Conservation (phyloP, 2,888 invertebrate genomes). For the Prostheceraeus crozeri region DNA sequence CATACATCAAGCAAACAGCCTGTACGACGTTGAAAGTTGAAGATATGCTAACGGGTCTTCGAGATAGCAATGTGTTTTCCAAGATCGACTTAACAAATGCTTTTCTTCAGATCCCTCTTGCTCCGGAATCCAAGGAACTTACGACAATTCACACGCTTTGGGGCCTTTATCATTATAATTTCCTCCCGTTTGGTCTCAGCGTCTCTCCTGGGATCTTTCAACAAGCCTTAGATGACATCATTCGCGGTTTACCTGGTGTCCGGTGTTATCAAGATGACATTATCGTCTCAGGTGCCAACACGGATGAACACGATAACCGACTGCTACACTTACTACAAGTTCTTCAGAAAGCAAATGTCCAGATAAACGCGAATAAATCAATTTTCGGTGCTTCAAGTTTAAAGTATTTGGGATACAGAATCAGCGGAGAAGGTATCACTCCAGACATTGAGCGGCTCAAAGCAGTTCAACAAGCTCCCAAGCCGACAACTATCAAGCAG, state of each 20-base stretch:
- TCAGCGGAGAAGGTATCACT: not conserved
- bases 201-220: not conserved
- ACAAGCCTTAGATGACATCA: not conserved
- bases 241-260: not conserved
- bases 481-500: not conserved
- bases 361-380: conserved; percentile 20
- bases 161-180: conserved; percentile 18
- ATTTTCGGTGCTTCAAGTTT: not conserved
- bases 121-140: not conserved
- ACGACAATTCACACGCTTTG: conserved; percentile 11
- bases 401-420: not conserved
- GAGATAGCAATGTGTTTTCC: no score
- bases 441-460: conserved; percentile 4
- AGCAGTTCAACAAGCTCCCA: not conserved
- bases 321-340: not conserved
- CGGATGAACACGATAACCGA: not conserved
- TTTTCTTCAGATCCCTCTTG: conserved; percentile 5
- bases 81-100: no score
- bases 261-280: not conserved
- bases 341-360: not conserved
- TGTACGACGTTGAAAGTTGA: no score
- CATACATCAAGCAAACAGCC: no score
- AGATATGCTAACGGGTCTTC: no score
- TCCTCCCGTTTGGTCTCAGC: conserved; percentile 1
- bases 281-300: not conserved